Evolutionary conservation across 2,797 vertebrate genomes (phyloP), one percentile per base, ranked within the genome.

Genomic region (Hypotaenidia philippensis): DNA sequence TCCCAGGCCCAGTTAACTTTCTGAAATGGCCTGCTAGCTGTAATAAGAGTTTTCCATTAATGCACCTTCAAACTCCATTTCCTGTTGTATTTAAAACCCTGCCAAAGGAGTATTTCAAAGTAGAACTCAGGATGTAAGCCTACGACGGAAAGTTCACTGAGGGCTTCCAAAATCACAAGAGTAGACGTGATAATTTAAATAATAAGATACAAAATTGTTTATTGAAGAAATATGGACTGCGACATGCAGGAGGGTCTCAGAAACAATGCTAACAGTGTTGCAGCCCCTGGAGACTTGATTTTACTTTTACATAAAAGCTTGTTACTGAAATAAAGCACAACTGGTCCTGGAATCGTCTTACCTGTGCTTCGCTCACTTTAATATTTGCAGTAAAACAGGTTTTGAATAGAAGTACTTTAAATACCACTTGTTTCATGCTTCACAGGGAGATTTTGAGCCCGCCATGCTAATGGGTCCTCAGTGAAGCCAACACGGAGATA

Each of bases 11-110:
- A 52, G 56, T 79, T 61, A 91, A 79, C 27, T 68, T 89, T 88
- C 72, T 86, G 61, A 89, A 96, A 90, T 11, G 86, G 66, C 63
- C 69, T 88, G 69, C 55, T 55, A 87, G 60, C 22, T 34, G 20
- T 69, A 95, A 80, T 22, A 68, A 71, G 29, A 77, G 60, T 81
- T 95, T 84, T 90, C 63, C 65, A 95, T 80, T 79, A 97, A 95
- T 71, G 55, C 38, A 88, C 53, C 76, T 92, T 91, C 34, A 52
- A 86, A 80, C 34, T 72, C 68, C 22, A 53, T 65, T 94, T 97
- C 93, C 90, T 90, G 74, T 66, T 89, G 38, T 52, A 88, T 85
- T 94, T 90, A 44, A 92, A 95, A 75, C 69, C 36, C 60, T 72
- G 53, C 57, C 88, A 86, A 83, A 89, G 26, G 44, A 84, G 56